Evolutionary conservation across 2,797 vertebrate genomes (phyloP).

Genomic region (Fringilla coelebs): DNA sequence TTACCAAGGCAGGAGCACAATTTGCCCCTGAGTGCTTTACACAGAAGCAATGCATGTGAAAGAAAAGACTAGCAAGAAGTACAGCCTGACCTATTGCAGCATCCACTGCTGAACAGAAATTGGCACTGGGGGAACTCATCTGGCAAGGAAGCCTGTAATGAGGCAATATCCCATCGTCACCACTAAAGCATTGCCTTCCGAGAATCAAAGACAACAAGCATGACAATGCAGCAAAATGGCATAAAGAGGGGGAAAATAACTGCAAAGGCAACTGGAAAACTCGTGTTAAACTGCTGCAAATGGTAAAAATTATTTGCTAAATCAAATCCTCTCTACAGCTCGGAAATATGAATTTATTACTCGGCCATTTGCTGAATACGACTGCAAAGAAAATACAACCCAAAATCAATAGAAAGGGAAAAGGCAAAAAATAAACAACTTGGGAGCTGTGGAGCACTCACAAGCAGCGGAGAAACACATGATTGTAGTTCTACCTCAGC

Average conservation of each 20-base stretch:
- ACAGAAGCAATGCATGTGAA: background rate
- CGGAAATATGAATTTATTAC: constrained; percentile 43
- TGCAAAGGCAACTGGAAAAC: constrained; percentile 47
- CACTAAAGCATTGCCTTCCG: constrained; percentile 13
- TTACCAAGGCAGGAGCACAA: constrained; percentile 21
- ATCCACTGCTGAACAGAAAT: constrained; percentile 20
- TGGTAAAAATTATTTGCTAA: constrained; percentile 46
- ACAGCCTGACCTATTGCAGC: constrained; percentile 48
- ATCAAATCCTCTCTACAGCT: constrained; percentile 35
- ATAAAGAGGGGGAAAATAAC: constrained; percentile 11
- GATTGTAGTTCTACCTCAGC: constrained; percentile 4
- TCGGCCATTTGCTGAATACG: background rate
- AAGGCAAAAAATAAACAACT: constrained; percentile 19
- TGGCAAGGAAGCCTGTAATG: constrained; percentile 39
- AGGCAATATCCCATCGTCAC: constrained; percentile 53
- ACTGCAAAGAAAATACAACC: constrained; percentile 2
- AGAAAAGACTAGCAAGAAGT: constrained; percentile 5
- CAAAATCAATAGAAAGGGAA: constrained; percentile 31
- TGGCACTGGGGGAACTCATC: constrained; percentile 22
- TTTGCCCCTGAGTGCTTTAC: background rate
- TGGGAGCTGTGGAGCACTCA: background rate
- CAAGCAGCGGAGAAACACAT: background rate
- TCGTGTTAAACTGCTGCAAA: constrained; percentile 28
- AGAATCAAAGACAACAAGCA: constrained; percentile 50
- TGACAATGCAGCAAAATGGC: constrained; percentile 27